These are phyloP conservation scores for Cyrtorhinus lividipennis DNA, from an alignment of 1,140 invertebrate species.

Conservation along the genomic window DNA sequence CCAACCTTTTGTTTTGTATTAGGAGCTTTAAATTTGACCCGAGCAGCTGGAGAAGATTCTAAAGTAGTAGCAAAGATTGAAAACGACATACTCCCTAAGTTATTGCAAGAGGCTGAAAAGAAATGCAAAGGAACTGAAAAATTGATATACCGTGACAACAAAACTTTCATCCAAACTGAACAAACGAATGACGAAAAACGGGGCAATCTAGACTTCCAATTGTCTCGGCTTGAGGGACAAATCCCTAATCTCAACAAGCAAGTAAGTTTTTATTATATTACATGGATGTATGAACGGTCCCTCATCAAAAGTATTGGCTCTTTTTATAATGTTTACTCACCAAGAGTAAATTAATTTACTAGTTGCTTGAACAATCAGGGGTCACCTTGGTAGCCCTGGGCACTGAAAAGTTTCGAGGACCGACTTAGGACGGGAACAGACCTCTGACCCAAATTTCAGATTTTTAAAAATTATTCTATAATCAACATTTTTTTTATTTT, in stretches of 20 bases:
- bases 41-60: slow-evolving; percentile 55
- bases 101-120: slow-evolving; percentile 59
- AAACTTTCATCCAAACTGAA: slow-evolving; percentile 51
- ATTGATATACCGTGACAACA: slow-evolving; percentile 52
- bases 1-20: no score
- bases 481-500: no score
- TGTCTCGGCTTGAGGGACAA: slow-evolving; percentile 47
- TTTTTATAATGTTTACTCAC: no score
- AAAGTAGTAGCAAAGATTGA: slow-evolving; percentile 50
- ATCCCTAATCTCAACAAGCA: slow-evolving; percentile 73
- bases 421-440: no score
- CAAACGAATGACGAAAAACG: slow-evolving; percentile 53
- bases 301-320: no score
- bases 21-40: slow-evolving; percentile 78
- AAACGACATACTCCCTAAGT: slow-evolving; percentile 29
- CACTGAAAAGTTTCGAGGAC: no score
- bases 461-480: no score
- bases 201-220: slow-evolving; percentile 42
- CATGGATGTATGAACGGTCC: no score
- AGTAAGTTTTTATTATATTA: slow-evolving; percentile 27
- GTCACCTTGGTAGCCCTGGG: no score
- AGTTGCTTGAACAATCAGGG: no score
- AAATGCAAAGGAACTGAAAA: slow-evolving; percentile 70
- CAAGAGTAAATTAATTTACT: no score
- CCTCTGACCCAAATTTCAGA: no score